These are phyloP conservation scores for Stercorarius parasiticus DNA, from an alignment of 2,113 vertebrate genomes.

Conservation along the genomic window DNA sequence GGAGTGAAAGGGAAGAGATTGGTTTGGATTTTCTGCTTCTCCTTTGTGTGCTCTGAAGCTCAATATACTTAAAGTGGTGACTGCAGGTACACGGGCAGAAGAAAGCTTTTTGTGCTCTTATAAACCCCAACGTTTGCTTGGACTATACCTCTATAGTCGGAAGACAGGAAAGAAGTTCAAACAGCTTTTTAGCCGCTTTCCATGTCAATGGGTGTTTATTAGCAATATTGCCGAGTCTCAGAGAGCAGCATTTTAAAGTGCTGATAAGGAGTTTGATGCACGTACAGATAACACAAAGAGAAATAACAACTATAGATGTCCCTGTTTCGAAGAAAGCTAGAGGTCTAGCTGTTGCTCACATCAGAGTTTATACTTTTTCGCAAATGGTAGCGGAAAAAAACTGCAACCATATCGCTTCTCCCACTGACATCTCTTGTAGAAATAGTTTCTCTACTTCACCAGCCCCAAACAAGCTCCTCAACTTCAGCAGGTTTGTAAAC, in stretches of 20 bases:
- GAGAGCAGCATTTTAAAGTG: slow-evolving; percentile 46
- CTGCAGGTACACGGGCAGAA: slow-evolving; percentile 71
- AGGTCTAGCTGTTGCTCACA: not conserved
- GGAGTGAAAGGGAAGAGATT: slow-evolving; percentile 80
- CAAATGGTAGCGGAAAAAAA: not conserved
- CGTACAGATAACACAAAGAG: not conserved
- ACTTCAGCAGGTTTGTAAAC: not conserved
- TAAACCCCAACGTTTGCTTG: slow-evolving; percentile 61
- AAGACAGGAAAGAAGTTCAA: slow-evolving; percentile 62
- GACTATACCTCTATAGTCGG: slow-evolving; percentile 62
- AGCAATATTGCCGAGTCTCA: slow-evolving; percentile 2
- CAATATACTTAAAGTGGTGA: slow-evolving; percentile 71
- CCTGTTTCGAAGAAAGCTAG: slow-evolving; percentile 11
- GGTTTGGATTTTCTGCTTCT: slow-evolving; percentile 73
- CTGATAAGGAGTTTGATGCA: not conserved
- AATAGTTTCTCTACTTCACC: not conserved
- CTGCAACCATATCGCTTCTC: not conserved
- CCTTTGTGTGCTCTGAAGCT: slow-evolving; percentile 71
- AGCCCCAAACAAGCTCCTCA: not conserved
- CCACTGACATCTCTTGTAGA: not conserved
- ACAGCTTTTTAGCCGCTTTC: slow-evolving; percentile 64
- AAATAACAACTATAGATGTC: not conserved
- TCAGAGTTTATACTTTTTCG: slow-evolving; percentile 17
- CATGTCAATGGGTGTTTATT: slow-evolving; percentile 69
- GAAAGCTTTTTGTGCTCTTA: slow-evolving; percentile 71